Evolutionary conservation across 2,888 invertebrate species (phyloP).

Genomic region (Apocheima hispidaria): DNA sequence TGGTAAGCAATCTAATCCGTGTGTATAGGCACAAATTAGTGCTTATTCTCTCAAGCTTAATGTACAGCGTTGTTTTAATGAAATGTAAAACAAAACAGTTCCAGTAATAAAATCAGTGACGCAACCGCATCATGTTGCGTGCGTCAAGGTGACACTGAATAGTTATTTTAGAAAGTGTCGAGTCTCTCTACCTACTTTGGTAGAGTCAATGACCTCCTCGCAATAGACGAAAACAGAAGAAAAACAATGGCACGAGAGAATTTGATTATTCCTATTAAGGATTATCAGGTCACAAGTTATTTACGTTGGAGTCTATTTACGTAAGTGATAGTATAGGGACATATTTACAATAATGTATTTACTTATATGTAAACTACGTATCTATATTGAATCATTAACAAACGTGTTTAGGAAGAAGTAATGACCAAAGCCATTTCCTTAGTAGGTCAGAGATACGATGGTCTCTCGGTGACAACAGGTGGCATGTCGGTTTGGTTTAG

Average conservation of each 20-base stretch:
- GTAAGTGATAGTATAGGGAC: conserved; percentile 22
- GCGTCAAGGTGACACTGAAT: conserved; percentile 79
- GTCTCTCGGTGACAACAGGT: conserved; percentile 58
- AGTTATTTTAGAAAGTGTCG: conserved; percentile 82
- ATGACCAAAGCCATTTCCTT: conserved; percentile 69
- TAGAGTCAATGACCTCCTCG: conserved; percentile 72
- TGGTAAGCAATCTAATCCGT: conserved; percentile 37
- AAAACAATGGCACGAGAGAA: conserved; percentile 31
- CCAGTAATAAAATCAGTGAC: conserved; percentile 64
- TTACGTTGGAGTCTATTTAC: conserved; percentile 29
- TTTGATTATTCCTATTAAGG: conserved; percentile 26
- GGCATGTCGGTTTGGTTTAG: conserved; percentile 43
- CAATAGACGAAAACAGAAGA: conserved; percentile 40
- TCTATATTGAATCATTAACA: conserved; percentile 35
- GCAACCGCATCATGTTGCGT: conserved; percentile 72
- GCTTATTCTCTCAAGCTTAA: conserved; percentile 10
- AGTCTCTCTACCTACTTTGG: conserved; percentile 64
- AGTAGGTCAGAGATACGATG: conserved; percentile 72
- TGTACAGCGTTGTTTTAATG: conserved; percentile 15
- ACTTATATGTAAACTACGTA: conserved; percentile 21
- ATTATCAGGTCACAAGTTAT: conserved; percentile 27
- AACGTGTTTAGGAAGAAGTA: conserved; percentile 48
- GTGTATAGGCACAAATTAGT: conserved; percentile 11
- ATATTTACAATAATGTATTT: conserved; percentile 7
- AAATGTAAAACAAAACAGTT: conserved; percentile 47